A percentile compares a stretch with the other conserved stretches of the same genome.
phyloP scores from a whole-genome alignment of 2,888 invertebrate species.

The Sympetrum striolatum region DNA sequence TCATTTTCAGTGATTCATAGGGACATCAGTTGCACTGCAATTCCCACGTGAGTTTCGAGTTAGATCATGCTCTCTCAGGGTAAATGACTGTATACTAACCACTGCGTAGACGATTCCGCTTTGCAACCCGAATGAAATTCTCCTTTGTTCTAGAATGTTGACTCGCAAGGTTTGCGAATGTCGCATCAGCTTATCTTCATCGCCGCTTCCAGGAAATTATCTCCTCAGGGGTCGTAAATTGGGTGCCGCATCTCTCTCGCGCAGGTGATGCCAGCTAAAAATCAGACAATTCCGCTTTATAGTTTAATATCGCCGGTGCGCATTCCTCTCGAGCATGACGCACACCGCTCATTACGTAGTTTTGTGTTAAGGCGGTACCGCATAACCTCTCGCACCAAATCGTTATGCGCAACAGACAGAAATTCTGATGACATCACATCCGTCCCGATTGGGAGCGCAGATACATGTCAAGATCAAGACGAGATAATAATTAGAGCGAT shows the following conservation, averaged over 20 bases:
- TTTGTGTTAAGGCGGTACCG: background rate
- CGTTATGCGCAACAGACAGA: background rate
- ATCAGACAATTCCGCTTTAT: background rate
- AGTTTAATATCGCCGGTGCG: background rate
- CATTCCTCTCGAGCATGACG: background rate
- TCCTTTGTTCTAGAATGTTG: too few species aligned
- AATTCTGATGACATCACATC: background rate
- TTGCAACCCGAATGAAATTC: too few species aligned
- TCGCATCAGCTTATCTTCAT: background rate
- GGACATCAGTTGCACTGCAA: too few species aligned
- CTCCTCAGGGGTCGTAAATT: background rate
- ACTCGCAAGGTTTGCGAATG: background rate
- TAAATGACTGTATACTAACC: too few species aligned
- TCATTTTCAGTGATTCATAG: too few species aligned
- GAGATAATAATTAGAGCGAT: background rate
- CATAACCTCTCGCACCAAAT: background rate
- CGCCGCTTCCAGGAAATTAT: background rate
- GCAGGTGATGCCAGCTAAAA: background rate
- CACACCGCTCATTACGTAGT: background rate
- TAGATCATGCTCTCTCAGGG: too few species aligned
- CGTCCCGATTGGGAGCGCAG: background rate
- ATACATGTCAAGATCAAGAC: background rate
- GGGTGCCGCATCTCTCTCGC: background rate
- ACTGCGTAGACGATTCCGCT: too few species aligned
- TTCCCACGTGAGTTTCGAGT: too few species aligned